These are phyloP conservation scores for Odontomyia ornata DNA, from an alignment of 2,888 invertebrate genomes.

Conservation along the genomic window DNA sequence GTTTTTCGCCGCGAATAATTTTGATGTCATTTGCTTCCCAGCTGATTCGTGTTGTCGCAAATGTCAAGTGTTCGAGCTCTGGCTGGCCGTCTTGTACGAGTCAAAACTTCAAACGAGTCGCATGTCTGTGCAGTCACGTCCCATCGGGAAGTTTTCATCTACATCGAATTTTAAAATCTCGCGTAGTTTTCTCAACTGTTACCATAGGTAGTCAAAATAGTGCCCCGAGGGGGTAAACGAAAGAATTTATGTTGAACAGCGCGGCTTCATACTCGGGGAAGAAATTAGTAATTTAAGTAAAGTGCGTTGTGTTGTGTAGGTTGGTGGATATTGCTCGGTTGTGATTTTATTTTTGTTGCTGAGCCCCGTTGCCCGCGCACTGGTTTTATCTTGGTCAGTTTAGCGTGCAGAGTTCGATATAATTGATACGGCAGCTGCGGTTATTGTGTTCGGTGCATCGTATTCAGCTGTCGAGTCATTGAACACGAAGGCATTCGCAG, in stretches of 20 bases:
- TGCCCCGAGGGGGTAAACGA: neutral
- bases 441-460: neutral
- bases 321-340: neutral
- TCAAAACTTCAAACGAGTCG: conserved; percentile 30
- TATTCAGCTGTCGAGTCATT: neutral
- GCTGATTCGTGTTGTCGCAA: too few relatives aligned
- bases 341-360: conserved; percentile 21
- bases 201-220: neutral
- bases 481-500: conserved; percentile 7
- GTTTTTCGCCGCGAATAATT: too few relatives aligned
- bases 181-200: neutral
- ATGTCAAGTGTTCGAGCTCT: too few relatives aligned
- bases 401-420: neutral
- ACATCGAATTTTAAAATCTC: neutral
- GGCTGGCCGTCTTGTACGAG: conserved; percentile 12
- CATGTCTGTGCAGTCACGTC: neutral
- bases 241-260: neutral
- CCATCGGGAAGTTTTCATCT: neutral
- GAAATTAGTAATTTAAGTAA: neutral
- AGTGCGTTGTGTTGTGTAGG: neutral
- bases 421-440: conserved; percentile 9
- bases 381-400: neutral
- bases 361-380: neutral
- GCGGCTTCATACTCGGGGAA: neutral
- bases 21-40: too few relatives aligned